Evolutionary conservation across 1,140 invertebrate genomes (phyloP), one percentile per base, ranked within the genome.

Genomic region (Pectinophora gossypiella): DNA sequence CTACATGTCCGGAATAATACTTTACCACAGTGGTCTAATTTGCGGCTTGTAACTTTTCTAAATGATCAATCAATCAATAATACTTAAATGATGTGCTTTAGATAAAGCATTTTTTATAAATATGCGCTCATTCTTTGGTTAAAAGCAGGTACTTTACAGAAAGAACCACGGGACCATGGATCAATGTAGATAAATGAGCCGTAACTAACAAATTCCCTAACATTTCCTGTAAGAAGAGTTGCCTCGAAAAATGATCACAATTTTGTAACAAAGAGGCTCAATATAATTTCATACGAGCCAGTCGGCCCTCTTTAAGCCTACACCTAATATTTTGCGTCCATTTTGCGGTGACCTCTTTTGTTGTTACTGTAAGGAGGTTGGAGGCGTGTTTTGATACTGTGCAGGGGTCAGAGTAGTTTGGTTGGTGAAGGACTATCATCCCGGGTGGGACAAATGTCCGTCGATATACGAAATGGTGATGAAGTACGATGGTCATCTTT

Each of bases 281-380:
- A 38, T 44, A 44, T 20, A 44, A 44, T 19, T 44, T 43, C 40
- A 43, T 43, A 43, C 20, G 42, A 44, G 19, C 18, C 42, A 19
- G 19, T 2, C 19, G 10, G 9, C 12, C 18, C 42, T 19, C 18
- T 44, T 44, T 44, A 44, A 44, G 42, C 42, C 42, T 44, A 44
- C 42, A 44, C 19, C 42, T 44, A 44, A 44, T 20, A 21, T 21
- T 15, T 6, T 4, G 9, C 19, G 42, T 20, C 42, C 19, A 20
- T 3, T 44, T 5, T 20, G 10, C 7, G 3, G 7, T 20, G 42
- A 44, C 18, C 42, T 40, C 16, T 16, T 15, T 6, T 15, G 6
- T 6, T 15, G 6, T 40, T 40, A 12, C n/a, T 40, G 36, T 12
- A 32, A 1, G 36, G 36, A 40, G 36, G 16, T 7, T 2, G 7